These are phyloP conservation scores for Tiliacea aurago DNA, from an alignment of 2,888 invertebrate species.

Conservation along the genomic window DNA sequence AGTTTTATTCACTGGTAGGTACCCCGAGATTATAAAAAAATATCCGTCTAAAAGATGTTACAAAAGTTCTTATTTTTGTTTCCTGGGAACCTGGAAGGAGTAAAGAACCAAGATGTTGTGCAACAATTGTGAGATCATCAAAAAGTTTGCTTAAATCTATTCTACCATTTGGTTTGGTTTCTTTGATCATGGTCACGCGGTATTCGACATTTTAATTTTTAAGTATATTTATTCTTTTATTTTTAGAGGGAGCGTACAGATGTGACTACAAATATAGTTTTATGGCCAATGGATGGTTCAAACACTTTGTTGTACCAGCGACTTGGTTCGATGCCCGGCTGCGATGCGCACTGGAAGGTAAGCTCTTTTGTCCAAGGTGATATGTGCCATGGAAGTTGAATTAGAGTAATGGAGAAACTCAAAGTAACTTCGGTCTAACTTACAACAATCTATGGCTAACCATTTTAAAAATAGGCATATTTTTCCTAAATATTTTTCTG, in stretches of 20 bases:
- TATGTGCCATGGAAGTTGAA: background rate
- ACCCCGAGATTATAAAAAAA: background rate
- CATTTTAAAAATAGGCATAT: background rate
- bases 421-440: background rate
- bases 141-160: background rate
- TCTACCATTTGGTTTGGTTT: background rate
- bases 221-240: background rate
- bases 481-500: background rate
- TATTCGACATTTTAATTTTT: background rate
- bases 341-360: conserved; percentile 46
- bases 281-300: conserved; percentile 43
- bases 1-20: background rate
- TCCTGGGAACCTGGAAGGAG: no score
- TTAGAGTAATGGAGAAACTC: background rate
- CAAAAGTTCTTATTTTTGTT: background rate
- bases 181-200: background rate
- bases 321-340: conserved; percentile 47
- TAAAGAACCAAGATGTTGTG: no score
- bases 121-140: background rate
- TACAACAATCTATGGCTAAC: background rate
- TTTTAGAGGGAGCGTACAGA: conserved; percentile 36
- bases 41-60: background rate
- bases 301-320: conserved; percentile 33
- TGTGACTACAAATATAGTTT: conserved; percentile 47
- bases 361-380: background rate